Percentiles rank a stretch among this genome's conserved stretches.
phyloP scores from a whole-genome alignment of 1,140 invertebrate genomes.

The Venustaconcha ellipsiformis region DNA sequence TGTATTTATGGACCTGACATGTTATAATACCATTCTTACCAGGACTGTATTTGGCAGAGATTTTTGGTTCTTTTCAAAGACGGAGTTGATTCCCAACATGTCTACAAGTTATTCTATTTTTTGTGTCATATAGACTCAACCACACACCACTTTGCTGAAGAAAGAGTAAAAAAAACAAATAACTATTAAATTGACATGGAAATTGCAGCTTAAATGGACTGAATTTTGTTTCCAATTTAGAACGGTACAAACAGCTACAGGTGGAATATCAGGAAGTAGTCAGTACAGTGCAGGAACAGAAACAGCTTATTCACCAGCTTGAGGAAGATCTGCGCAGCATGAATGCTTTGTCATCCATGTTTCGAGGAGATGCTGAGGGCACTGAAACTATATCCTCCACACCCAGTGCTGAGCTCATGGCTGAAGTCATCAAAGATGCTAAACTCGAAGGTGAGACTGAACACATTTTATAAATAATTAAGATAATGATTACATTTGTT shows the following conservation, averaged over 20 bases:
- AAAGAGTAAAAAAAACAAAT: no score
- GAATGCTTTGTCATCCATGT: conserved; percentile 69
- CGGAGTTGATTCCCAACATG: no score
- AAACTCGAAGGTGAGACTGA: conserved; percentile 37
- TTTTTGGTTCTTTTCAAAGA: no score
- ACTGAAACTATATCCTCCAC: conserved; percentile 31
- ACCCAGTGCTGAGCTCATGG: conserved; percentile 57
- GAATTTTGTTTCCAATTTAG: conserved; percentile 11
- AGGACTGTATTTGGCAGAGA: no score
- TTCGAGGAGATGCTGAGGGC: conserved; percentile 70
- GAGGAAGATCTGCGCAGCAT: conserved; percentile 71
- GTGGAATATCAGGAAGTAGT: conserved; percentile 60
- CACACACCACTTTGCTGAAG: no score
- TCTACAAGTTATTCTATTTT: no score
- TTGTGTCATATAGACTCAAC: no score
- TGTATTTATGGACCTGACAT: no score
- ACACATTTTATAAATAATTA: not conserved
- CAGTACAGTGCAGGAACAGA: conserved; percentile 67
- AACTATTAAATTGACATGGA: no score
- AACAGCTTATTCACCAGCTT: conserved; percentile 68
- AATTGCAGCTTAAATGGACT: no score
- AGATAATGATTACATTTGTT: not conserved
- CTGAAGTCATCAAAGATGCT: conserved; percentile 62
- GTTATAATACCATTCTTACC: no score
- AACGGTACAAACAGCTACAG: conserved; percentile 53